Percentiles rank a stretch among this genome's conserved stretches.
phyloP scores from a whole-genome alignment of 2,888 invertebrate genomes.

The Drosophila emarginata region DNA sequence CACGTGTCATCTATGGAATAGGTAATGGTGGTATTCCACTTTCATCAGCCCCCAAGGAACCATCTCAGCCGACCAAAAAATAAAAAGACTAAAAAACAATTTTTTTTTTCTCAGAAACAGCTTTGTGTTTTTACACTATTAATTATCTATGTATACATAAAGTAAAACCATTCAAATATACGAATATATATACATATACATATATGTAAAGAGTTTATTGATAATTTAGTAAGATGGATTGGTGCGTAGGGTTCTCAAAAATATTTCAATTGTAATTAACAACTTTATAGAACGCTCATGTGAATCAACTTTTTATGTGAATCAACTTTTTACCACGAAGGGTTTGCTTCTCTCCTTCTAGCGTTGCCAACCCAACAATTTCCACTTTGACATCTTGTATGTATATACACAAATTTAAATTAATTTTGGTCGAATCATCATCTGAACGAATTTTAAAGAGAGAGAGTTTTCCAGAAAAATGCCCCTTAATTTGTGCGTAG shows the following conservation, averaged over 20 bases:
- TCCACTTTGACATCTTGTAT: too few relatives aligned
- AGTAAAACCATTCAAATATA: too few relatives aligned
- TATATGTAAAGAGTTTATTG: too few relatives aligned
- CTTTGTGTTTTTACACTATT: background rate
- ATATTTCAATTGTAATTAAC: too few relatives aligned
- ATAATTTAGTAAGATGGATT: too few relatives aligned
- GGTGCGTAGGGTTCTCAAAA: too few relatives aligned
- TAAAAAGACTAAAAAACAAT: background rate
- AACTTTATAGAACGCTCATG: too few relatives aligned
- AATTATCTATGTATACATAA: background rate
- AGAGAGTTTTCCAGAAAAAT: background rate
- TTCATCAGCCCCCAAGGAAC: background rate
- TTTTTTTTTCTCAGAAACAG: background rate
- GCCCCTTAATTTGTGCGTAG: background rate
- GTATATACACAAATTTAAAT: too few relatives aligned
- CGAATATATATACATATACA: background rate
- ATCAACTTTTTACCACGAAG: too few relatives aligned
- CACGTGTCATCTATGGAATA: constrained; percentile 53
- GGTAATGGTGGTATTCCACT: constrained; percentile 4
- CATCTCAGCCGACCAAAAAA: background rate
- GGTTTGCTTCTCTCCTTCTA: too few relatives aligned
- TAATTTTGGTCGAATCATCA: constrained; percentile 25
- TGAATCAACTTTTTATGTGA: too few relatives aligned
- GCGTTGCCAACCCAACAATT: too few relatives aligned
- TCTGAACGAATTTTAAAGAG: background rate